A percentile compares a stretch with the other conserved stretches of the same genome.
phyloP scores from a whole-genome alignment of 1,140 invertebrate genomes.

The Diabrotica virgifera region DNA sequence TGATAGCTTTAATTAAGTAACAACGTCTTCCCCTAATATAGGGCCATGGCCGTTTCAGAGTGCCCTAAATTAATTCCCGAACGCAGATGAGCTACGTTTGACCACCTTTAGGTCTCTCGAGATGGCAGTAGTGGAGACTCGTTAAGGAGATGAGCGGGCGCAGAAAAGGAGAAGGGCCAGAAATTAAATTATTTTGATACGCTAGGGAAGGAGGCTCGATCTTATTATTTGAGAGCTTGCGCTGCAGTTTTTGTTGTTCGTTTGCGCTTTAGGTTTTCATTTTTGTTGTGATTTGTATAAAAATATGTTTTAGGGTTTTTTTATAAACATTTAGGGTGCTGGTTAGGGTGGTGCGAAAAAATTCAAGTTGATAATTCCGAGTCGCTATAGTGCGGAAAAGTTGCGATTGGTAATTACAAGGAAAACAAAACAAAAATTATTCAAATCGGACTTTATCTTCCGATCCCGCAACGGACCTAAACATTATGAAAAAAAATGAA shows the following conservation, averaged over 20 bases:
- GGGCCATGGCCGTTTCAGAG: neutral
- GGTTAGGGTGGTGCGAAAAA: too few relatives aligned
- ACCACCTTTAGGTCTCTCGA: conserved; percentile 11
- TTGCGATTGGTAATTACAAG: too few relatives aligned
- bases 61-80: conserved; percentile 17
- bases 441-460: too few relatives aligned
- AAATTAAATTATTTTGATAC: conserved; percentile 28
- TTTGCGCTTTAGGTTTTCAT: too few relatives aligned
- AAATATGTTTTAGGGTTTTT: too few relatives aligned
- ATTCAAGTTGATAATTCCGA: too few relatives aligned
- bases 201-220: conserved; percentile 9
- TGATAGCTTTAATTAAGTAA: conserved; percentile 14
- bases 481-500: too few relatives aligned
- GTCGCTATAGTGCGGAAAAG: too few relatives aligned
- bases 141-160: conserved; percentile 19
- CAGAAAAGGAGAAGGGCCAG: conserved; percentile 13
- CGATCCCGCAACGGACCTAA: too few relatives aligned
- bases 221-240: neutral
- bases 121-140: conserved; percentile 10
- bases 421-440: too few relatives aligned
- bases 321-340: too few relatives aligned
- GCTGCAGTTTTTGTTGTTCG: neutral
- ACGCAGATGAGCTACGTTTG: conserved; percentile 21
- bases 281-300: too few relatives aligned
- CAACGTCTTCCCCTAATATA: conserved; percentile 2